Percentiles rank a stretch among this genome's conserved stretches.
Conservation (phyloP, 2,113 vertebrate genomes). For the Dolichotis patagonum region DNA sequence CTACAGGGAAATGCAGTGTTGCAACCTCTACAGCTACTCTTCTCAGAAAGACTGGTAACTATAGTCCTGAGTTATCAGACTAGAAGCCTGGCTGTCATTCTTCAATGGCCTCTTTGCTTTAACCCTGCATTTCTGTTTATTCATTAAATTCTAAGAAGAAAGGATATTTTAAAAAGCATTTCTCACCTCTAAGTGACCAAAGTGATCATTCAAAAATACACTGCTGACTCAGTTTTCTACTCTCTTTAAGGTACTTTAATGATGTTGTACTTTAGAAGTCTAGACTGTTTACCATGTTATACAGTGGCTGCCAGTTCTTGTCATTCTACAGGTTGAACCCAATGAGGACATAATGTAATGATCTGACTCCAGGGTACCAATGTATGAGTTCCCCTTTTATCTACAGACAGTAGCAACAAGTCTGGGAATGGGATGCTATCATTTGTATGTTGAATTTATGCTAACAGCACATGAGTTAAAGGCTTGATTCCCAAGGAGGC, state of each 20-base stretch:
- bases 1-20: background rate
- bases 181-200: background rate
- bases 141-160: background rate
- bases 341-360: background rate
- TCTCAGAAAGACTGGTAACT: background rate
- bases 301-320: background rate
- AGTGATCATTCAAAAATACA: background rate
- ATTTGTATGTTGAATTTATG: no score
- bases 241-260: background rate
- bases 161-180: background rate
- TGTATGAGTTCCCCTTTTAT: background rate
- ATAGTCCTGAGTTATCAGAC: background rate
- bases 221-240: background rate
- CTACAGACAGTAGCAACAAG: background rate
- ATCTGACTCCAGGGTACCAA: background rate
- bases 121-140: background rate
- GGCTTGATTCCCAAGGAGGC: no score
- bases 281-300: background rate
- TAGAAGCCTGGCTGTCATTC: background rate
- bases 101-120: background rate
- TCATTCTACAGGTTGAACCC: background rate
- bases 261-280: background rate
- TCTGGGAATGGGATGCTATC: no score
- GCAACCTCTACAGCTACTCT: background rate
- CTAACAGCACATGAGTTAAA: background rate